A percentile compares a stretch with the other conserved stretches of the same genome.
Evolutionary conservation across 2,113 vertebrate species (phyloP).

Genomic region (Clupea harengus): DNA sequence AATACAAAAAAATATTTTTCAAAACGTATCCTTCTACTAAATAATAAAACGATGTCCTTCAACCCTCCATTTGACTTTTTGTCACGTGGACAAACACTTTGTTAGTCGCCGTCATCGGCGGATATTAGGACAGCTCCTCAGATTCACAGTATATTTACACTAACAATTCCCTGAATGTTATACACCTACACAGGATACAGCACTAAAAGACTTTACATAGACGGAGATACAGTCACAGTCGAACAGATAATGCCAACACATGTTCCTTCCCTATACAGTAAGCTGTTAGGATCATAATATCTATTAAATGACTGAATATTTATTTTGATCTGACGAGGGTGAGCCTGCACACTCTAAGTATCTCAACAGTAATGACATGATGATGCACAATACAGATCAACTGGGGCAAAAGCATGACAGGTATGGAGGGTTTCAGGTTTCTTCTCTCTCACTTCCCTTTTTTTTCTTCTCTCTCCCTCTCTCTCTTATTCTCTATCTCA

Average conservation of each 20-base stretch:
- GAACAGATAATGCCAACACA: background rate
- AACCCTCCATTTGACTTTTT: background rate
- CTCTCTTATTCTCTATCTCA: background rate
- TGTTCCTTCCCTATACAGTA: background rate
- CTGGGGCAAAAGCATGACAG: background rate
- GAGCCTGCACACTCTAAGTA: conserved; percentile 17
- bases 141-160: conserved; percentile 12
- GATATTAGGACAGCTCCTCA: background rate
- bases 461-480: background rate
- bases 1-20: background rate
- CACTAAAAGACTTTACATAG: background rate
- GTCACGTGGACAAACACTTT: background rate
- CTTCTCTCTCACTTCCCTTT: background rate
- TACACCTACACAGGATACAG: background rate
- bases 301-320: background rate
- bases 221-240: background rate
- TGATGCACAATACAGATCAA: background rate
- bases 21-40: background rate
- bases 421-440: background rate
- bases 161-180: conserved; percentile 2
- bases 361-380: background rate
- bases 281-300: background rate
- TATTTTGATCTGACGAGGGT: background rate
- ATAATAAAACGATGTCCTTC: background rate
- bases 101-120: background rate